Evolutionary conservation across 1,140 invertebrate genomes (phyloP).

Genomic region (Physella acuta): DNA sequence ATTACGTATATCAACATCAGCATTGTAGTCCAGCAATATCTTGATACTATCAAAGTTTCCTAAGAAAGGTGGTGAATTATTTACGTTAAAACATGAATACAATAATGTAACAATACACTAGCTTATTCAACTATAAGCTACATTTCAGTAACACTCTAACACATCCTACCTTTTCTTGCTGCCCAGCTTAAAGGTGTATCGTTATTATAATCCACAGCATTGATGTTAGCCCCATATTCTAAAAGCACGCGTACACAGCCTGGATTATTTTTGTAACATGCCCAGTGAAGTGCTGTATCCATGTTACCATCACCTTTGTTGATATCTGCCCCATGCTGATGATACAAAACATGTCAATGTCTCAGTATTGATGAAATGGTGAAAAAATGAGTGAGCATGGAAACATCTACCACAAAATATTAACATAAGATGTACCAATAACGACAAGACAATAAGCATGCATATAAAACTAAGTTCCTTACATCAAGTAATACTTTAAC

Average conservation of each 20-base stretch:
- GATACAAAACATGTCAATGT: neutral
- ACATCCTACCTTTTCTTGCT: constrained; percentile 70
- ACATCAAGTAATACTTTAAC: constrained; percentile 28
- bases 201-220: constrained; percentile 60
- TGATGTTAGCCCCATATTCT: constrained; percentile 58
- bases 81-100: neutral
- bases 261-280: constrained; percentile 51
- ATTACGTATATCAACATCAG: constrained; percentile 61
- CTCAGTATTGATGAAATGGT: neutral
- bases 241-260: constrained; percentile 58
- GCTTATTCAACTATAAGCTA: too few relatives aligned
- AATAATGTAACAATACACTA: too few relatives aligned
- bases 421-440: neutral
- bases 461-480: too few relatives aligned
- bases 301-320: constrained; percentile 48
- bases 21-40: constrained; percentile 73
- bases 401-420: neutral
- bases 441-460: too few relatives aligned
- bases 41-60: constrained; percentile 85
- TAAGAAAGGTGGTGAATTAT: neutral
- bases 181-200: constrained; percentile 72
- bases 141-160: neutral
- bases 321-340: constrained; percentile 48
- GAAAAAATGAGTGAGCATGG: neutral
- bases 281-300: constrained; percentile 57